Percentiles rank a stretch among this genome's conserved stretches.
phyloP scores from a whole-genome alignment of 1,140 invertebrate genomes.

The Drosophila pandora region DNA sequence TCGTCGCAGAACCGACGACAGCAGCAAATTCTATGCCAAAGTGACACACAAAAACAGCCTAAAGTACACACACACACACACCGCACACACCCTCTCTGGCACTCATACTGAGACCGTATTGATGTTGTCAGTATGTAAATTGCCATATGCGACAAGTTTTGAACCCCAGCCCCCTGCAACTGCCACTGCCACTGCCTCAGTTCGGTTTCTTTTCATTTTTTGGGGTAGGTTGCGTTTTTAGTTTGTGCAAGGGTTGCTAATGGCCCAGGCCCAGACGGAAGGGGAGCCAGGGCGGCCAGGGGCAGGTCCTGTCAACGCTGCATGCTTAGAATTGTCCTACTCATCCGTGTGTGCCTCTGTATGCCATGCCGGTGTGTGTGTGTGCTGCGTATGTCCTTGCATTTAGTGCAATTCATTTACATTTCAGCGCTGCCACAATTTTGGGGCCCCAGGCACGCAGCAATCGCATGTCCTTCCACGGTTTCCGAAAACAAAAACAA shows the following conservation, averaged over 20 bases:
- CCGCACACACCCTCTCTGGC: not conserved
- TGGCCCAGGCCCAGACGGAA: slow-evolving; percentile 5
- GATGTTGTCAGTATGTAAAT: slow-evolving; percentile 78
- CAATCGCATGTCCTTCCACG: slow-evolving; percentile 65
- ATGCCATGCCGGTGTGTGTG: slow-evolving; percentile 9
- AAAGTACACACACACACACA: slow-evolving; percentile 38
- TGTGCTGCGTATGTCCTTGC: slow-evolving; percentile 76
- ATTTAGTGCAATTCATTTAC: slow-evolving; percentile 80
- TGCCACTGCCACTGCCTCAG: not conserved
- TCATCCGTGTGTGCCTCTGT: slow-evolving; percentile 16
- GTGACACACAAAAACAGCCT: slow-evolving; percentile 70
- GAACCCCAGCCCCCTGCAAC: slow-evolving; percentile 2
- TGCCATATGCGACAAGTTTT: slow-evolving; percentile 65
- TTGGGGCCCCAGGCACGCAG: slow-evolving; percentile 36
- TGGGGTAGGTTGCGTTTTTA: slow-evolving; percentile 71
- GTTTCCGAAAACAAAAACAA: slow-evolving; percentile 48
- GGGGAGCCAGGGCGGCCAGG: not conserved
- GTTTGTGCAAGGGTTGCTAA: slow-evolving; percentile 66
- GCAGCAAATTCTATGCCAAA: slow-evolving; percentile 77
- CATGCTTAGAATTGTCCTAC: slow-evolving; percentile 53
- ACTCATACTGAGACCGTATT: slow-evolving; percentile 23
- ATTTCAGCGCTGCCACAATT: slow-evolving; percentile 67
- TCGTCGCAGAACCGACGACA: slow-evolving; percentile 60
- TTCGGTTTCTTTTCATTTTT: slow-evolving; percentile 56
- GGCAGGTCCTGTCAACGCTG: slow-evolving; percentile 55